Conservation (phyloP, 2,888 invertebrate species). For the Drosophila fulvimacula region DNA sequence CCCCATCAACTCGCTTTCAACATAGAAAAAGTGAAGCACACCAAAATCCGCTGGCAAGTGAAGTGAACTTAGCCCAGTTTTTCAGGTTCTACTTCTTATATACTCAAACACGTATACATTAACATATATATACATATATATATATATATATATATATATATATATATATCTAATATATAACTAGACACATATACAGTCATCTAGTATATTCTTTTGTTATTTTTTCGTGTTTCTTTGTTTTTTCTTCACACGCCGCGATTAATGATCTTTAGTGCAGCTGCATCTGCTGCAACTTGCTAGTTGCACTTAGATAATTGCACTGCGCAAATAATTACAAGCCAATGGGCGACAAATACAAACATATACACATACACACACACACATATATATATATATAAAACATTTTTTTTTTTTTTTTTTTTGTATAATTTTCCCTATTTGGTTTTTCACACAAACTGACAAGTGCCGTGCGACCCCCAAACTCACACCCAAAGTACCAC, state of each 20-base stretch:
- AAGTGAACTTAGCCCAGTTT: conserved; percentile 24
- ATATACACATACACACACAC: not conserved
- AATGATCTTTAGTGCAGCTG: conserved; percentile 48
- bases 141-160: not conserved
- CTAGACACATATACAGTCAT: not conserved
- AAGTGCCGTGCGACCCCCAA: conserved; percentile 41
- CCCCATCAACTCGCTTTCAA: not conserved
- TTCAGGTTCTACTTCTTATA: conserved; percentile 4
- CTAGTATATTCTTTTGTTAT: conserved; percentile 11
- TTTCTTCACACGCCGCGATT: conserved; percentile 46
- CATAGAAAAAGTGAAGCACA: not conserved
- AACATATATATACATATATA: too few relatives aligned
- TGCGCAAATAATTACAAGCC: conserved; percentile 55
- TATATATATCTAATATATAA: not conserved
- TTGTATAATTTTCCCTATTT: conserved; percentile 8
- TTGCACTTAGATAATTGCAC: conserved; percentile 58
- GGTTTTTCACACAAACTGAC: conserved; percentile 43
- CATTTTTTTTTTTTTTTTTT: too few relatives aligned
- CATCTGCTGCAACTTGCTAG: conserved; percentile 33
- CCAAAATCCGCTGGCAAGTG: not conserved
- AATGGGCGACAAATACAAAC: conserved; percentile 40
- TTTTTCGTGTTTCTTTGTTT: not conserved
- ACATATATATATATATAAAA: not conserved
- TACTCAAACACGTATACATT: not conserved
- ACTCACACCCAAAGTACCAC: conserved; percentile 16